Evolutionary conservation across 2,888 invertebrate species (phyloP).

Genomic region (Junonia oenone): DNA sequence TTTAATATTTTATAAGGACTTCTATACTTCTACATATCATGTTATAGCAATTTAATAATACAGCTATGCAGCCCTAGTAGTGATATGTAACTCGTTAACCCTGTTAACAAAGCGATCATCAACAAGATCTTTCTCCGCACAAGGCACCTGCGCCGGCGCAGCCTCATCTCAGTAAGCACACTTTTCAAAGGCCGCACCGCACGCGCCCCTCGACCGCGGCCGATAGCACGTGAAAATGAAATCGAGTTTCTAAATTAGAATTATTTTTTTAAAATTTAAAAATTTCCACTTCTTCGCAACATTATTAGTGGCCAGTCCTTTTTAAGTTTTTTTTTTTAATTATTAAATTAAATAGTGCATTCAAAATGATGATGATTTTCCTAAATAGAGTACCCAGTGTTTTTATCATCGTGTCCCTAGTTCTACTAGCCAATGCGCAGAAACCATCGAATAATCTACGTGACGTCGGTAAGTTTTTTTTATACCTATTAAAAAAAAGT

Average conservation of each 20-base stretch:
- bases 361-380: constrained; percentile 46
- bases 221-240: constrained; percentile 61
- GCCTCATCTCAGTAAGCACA: constrained; percentile 46
- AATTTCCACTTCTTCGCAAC: constrained; percentile 2
- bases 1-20: too few relatives aligned
- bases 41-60: neutral
- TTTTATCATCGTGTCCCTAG: constrained; percentile 55
- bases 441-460: constrained; percentile 55
- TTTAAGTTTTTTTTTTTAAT: constrained; percentile 26
- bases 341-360: constrained; percentile 19
- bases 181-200: constrained; percentile 58
- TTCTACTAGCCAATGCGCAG: constrained; percentile 67
- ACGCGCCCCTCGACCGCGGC: constrained; percentile 52
- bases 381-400: constrained; percentile 60
- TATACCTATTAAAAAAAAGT: neutral
- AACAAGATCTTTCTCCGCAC: constrained; percentile 32
- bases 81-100: constrained; percentile 3
- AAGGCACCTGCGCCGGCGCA: constrained; percentile 38
- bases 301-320: constrained; percentile 7
- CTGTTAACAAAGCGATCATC: constrained; percentile 8
- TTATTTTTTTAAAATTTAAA: constrained; percentile 22
- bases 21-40: too few relatives aligned
- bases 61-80: neutral
- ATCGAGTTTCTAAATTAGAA: constrained; percentile 53
- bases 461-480: constrained; percentile 60